Percentiles rank a stretch among this genome's conserved stretches.
phyloP scores from a whole-genome alignment of 2,113 vertebrate species.

The Nesoenas mayeri region DNA sequence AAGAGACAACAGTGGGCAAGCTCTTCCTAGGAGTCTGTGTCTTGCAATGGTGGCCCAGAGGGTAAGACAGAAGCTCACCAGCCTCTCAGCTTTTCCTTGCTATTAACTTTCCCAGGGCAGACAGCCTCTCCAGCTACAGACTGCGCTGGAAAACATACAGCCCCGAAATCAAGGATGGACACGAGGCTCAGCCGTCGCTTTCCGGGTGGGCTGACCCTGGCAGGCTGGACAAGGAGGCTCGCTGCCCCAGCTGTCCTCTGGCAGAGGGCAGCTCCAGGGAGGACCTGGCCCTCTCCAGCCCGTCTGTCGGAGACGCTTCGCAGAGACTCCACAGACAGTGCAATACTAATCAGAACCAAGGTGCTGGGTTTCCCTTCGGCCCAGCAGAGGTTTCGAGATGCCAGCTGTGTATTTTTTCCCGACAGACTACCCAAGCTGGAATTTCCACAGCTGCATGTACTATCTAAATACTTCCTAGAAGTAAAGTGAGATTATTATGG shows the following conservation, averaged over 20 bases:
- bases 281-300: neutral
- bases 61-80: neutral
- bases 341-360: neutral
- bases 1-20: neutral
- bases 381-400: neutral
- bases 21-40: neutral
- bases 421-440: neutral
- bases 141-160: neutral
- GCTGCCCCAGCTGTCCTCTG: neutral
- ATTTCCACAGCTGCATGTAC: neutral
- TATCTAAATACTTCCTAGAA: conserved; percentile 6
- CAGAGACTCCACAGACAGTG: neutral
- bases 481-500: neutral
- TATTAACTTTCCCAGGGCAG: neutral
- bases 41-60: neutral
- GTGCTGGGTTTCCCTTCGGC: neutral
- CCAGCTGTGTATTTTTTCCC: neutral
- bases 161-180: neutral
- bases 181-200: neutral
- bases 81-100: neutral
- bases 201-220: neutral
- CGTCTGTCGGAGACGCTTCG: neutral
- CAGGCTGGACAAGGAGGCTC: neutral
- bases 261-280: neutral
- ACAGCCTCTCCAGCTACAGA: neutral